These are phyloP conservation scores for Regulus satrapa DNA, from an alignment of 2,113 vertebrate species.

Conservation along the genomic window DNA sequence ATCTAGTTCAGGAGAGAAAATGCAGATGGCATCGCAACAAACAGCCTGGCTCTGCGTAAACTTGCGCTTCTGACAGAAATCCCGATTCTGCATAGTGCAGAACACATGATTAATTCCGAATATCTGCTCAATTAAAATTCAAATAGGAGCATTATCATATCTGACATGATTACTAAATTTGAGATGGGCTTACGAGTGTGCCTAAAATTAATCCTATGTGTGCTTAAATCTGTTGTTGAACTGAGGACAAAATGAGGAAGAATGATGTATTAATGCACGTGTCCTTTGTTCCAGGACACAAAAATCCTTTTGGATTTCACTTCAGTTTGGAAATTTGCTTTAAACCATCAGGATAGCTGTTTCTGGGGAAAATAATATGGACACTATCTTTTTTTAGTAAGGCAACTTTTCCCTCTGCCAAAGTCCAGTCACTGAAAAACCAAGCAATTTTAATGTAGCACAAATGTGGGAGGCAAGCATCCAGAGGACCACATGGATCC, in stretches of 20 bases:
- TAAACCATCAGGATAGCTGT: background rate
- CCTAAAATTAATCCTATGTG: conserved; percentile 5
- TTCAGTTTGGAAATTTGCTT: background rate
- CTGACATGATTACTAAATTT: background rate
- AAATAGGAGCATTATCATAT: background rate
- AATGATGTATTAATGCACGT: background rate
- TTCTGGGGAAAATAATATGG: background rate
- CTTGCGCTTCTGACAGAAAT: background rate
- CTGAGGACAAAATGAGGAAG: background rate
- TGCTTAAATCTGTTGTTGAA: background rate
- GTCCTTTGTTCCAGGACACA: background rate
- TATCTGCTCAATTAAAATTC: conserved; percentile 24
- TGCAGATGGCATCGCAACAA: background rate
- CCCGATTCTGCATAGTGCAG: background rate
- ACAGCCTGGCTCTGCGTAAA: background rate
- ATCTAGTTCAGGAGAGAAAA: background rate
- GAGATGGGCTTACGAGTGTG: background rate
- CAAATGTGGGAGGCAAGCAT: conserved; percentile 27
- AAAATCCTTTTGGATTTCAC: background rate
- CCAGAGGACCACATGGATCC: conserved; percentile 38
- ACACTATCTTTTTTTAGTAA: background rate
- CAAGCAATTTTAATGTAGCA: background rate
- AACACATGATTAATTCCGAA: background rate
- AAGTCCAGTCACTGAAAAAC: background rate
- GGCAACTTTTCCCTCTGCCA: background rate